These are phyloP conservation scores for Cydia strobilella DNA, from an alignment of 1,140 invertebrate species.

Conservation along the genomic window DNA sequence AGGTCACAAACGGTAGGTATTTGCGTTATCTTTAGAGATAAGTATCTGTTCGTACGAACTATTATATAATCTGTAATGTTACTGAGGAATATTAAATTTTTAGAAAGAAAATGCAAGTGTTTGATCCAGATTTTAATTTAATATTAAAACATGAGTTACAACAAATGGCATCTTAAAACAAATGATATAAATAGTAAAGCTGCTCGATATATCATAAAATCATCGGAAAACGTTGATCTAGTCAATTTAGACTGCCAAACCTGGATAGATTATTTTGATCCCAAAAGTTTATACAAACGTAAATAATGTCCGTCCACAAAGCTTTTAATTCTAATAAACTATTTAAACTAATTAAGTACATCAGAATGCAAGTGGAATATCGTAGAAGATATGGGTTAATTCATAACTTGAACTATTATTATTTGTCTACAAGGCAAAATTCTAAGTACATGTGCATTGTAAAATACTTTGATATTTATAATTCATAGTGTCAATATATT, in stretches of 20 bases:
- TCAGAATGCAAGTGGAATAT: conserved; percentile 19
- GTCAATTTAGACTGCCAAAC: conserved; percentile 51
- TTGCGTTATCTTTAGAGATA: no score
- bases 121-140: conserved; percentile 71
- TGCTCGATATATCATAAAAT: conserved; percentile 63
- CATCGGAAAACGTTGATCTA: conserved; percentile 42
- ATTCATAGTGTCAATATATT: conserved; percentile 27
- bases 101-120: conserved; percentile 48
- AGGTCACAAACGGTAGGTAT: no score
- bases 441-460: conserved; percentile 32
- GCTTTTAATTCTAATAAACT: conserved; percentile 22
- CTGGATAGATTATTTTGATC: conserved; percentile 64
- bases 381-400: conserved; percentile 28
- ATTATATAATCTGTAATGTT: no score
- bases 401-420: conserved; percentile 23
- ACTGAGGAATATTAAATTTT: not conserved
- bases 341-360: conserved; percentile 31
- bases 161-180: conserved; percentile 78
- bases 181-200: conserved; percentile 77
- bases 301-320: not conserved
- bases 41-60: no score
- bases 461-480: conserved; percentile 32
- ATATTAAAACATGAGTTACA: conserved; percentile 79
- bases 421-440: conserved; percentile 28
- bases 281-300: conserved; percentile 51